Evolutionary conservation across 2,888 invertebrate genomes (phyloP).

Genomic region (Bursaphelenchus okinawaensis): DNA sequence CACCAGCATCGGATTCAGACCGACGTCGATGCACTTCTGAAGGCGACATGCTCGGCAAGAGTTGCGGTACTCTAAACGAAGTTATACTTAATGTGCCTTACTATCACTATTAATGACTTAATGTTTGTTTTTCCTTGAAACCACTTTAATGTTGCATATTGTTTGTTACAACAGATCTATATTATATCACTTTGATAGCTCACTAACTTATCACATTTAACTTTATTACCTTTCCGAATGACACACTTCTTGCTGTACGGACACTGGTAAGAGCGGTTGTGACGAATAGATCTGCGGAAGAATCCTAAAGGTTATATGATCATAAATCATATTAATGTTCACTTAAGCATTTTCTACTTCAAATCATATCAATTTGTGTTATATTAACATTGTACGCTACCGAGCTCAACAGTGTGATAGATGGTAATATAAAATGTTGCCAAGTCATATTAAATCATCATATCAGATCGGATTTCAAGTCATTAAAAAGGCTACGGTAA

Average conservation of each 20-base stretch:
- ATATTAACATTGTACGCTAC: no score
- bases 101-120: not conserved
- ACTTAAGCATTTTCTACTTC: not conserved
- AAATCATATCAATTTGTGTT: not conserved
- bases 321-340: not conserved
- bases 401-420: no score
- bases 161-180: no score
- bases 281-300: slow-evolving; percentile 24
- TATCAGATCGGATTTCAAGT: not conserved
- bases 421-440: no score
- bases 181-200: no score
- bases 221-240: slow-evolving; percentile 19
- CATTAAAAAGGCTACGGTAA: not conserved
- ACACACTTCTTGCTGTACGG: slow-evolving; percentile 20
- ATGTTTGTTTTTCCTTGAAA: no score
- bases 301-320: slow-evolving; percentile 16
- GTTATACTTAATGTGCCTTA: not conserved
- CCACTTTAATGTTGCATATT: no score
- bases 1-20: slow-evolving; percentile 24
- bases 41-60: slow-evolving; percentile 25
- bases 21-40: slow-evolving; percentile 20
- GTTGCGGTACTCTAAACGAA: slow-evolving; percentile 24
- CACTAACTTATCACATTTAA: no score
- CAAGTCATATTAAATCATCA: no score
- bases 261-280: slow-evolving; percentile 16